Evolutionary conservation across 1,140 invertebrate genomes (phyloP), one percentile per base, ranked within the genome.

Genomic region (Platyura marginata): DNA sequence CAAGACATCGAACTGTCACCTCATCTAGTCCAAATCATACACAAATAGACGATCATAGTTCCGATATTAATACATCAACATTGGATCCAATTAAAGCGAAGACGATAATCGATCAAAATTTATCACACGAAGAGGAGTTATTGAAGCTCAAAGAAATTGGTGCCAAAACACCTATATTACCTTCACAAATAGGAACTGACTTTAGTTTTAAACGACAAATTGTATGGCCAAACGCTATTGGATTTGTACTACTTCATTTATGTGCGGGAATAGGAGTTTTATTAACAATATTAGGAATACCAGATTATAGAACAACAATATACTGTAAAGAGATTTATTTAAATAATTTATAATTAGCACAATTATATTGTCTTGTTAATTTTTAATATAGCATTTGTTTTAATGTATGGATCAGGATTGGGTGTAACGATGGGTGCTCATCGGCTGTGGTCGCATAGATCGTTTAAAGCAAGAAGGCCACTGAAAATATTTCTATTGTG

Each of bases 401-500:
- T 45, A 16, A 42, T 47, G 29, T 39, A 41, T 38, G 38, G 43
- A 15, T 39, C 41, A 22, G 43, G 44, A 32, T n/a, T 55, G 18
- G 62, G 60, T 18, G 47, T 79, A 9, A 79, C 77, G 19, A 77
- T 68, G 43, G 78, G 77, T 3, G 70, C 69, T 3, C 78, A 81
- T 52, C 55, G 78, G 22, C 57, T 79, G 13, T 81, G 77, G 76
- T 55, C 74, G 9, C 77, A 81, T 51, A 56, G 67, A 36, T 64
- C 71, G 3, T 81, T 75, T 58, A 77, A 77, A 54, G 77, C 76
- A 3, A 69, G 56, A 43, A 47, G 66, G 19, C 71, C 71, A 0
- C 47, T 59, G 15, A 47, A 42, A 45, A 36, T 54, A 8, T 34
- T 64, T 11, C 49, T 58, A 25, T 11, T 50, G 4, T 47, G 44